These are phyloP conservation scores for Heliconius eleuchia DNA, from an alignment of 1,140 invertebrate species.

Conservation along the genomic window DNA sequence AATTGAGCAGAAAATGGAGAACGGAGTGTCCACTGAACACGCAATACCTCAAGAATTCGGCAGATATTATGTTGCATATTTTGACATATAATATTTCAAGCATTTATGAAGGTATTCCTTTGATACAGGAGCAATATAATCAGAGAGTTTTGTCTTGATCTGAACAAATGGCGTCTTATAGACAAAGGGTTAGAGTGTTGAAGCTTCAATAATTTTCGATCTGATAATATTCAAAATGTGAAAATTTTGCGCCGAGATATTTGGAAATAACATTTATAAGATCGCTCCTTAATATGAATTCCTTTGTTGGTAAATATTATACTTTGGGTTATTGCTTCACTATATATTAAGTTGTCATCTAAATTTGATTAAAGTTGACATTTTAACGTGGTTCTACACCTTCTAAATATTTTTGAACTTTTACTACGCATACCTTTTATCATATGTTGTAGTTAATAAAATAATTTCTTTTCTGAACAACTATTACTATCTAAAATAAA, in stretches of 20 bases:
- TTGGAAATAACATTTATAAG: slow-evolving; percentile 1
- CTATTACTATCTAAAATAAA: not conserved
- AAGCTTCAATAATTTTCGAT: slow-evolving; percentile 24
- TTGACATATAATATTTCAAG: slow-evolving; percentile 1
- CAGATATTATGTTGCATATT: not conserved
- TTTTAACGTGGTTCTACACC: no score
- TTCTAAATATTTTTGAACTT: no score
- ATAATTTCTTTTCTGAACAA: no score
- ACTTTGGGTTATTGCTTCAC: not conserved
- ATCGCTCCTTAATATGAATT: not conserved
- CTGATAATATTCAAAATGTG: slow-evolving; percentile 19
- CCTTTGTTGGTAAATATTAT: not conserved
- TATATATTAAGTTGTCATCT: not conserved
- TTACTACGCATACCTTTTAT: no score
- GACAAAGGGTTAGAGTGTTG: slow-evolving; percentile 27
- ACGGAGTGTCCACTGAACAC: not conserved
- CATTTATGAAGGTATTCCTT: slow-evolving; percentile 8
- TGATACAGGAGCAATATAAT: slow-evolving; percentile 40
- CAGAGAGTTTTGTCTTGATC: slow-evolving; percentile 36
- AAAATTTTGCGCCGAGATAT: not conserved
- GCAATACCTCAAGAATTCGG: no score
- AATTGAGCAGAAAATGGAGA: no score
- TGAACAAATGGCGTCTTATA: slow-evolving; percentile 40
- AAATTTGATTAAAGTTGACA: no score
- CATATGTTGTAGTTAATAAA: no score